Conservation (phyloP, 1,140 invertebrate species). For the Yoshiicerus persimilis region DNA sequence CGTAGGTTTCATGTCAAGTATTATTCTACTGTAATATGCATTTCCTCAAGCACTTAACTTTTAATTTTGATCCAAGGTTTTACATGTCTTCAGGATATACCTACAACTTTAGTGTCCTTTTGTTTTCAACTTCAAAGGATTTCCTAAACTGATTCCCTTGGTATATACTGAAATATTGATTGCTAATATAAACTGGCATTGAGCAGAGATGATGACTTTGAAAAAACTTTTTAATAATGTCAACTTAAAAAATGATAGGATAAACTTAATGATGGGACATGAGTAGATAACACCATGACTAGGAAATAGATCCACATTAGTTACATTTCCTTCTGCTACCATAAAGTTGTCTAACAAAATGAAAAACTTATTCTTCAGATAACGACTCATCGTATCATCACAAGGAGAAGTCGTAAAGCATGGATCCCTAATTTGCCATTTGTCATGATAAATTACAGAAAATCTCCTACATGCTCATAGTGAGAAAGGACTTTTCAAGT, state of each 20-base stretch:
- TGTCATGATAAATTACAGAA: background rate
- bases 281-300: too few relatives aligned
- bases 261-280: background rate
- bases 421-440: background rate
- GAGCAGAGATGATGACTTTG: background rate
- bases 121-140: background rate
- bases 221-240: background rate
- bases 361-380: background rate
- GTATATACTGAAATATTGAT: background rate
- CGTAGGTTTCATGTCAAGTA: background rate
- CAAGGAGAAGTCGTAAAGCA: background rate
- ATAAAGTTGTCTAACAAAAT: too few relatives aligned
- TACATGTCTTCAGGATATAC: too few relatives aligned
- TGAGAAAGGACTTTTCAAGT: too few relatives aligned
- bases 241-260: background rate
- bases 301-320: background rate
- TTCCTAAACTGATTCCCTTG: too few relatives aligned
- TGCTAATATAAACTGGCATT: background rate
- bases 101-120: too few relatives aligned
- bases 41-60: background rate
- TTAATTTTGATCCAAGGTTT: background rate
- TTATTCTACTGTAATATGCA: background rate
- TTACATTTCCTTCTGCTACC: background rate
- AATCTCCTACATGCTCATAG: background rate
- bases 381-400: background rate